phyloP scores from a whole-genome alignment of 2,888 invertebrate species.

The Aproaerema taeniolella region DNA sequence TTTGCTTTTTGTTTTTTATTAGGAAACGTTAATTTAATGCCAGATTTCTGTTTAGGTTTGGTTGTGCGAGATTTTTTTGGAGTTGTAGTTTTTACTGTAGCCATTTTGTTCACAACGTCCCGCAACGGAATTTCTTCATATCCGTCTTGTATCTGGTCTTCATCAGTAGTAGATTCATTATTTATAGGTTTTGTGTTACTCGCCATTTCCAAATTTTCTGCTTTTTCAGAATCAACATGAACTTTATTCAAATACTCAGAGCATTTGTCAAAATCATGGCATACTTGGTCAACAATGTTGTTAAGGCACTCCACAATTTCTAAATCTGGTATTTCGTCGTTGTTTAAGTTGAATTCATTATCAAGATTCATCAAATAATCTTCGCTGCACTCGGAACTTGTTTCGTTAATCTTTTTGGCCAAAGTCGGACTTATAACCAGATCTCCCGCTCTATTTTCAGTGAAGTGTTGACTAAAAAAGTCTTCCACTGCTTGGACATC shows the following conservation, averaged over 20 bases:
- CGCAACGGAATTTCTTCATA: background rate
- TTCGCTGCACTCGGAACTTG: constrained; percentile 45
- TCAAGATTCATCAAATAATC: constrained; percentile 25
- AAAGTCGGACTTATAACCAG: constrained; percentile 44
- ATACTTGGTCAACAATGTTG: constrained; percentile 48
- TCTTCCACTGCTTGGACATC: constrained; percentile 39
- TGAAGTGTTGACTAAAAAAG: constrained; percentile 46
- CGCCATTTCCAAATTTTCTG: constrained; percentile 8
- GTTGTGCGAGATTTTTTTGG: no score
- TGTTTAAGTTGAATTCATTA: constrained; percentile 21
- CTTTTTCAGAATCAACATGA: no score
- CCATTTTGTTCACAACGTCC: no score
- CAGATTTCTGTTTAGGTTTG: no score
- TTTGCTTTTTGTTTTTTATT: constrained; percentile 23
- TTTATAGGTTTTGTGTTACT: background rate
- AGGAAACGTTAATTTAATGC: no score
- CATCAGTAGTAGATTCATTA: background rate
- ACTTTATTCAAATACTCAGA: constrained; percentile 30
- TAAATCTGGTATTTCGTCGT: constrained; percentile 28
- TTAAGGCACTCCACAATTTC: constrained; percentile 50
- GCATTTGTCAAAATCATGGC: constrained; percentile 42
- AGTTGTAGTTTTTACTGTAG: no score
- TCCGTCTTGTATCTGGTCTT: background rate
- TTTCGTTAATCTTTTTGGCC: constrained; percentile 48
- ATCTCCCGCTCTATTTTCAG: constrained; percentile 31